These are phyloP conservation scores for Hyla sarda DNA, from an alignment of 2,113 vertebrate genomes.

Conservation along the genomic window DNA sequence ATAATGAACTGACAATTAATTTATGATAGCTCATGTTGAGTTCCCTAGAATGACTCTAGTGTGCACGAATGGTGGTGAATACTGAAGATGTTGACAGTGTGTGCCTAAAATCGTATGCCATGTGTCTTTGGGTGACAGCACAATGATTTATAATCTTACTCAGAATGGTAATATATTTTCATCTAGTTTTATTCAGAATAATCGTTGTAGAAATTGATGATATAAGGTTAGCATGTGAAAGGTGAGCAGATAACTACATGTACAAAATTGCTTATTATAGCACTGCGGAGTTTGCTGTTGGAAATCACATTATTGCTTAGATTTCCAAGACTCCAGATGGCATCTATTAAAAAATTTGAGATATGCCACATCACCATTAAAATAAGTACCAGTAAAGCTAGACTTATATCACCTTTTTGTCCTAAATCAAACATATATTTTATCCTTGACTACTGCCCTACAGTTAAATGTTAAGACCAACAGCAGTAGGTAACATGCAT, in stretches of 20 bases:
- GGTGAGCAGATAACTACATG: background rate
- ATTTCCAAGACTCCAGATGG: background rate
- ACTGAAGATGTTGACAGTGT: background rate
- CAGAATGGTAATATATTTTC: background rate
- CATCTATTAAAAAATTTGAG: too few species aligned
- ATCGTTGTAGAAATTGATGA: background rate
- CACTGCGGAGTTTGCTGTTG: background rate
- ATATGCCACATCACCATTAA: too few species aligned
- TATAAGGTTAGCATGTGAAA: background rate
- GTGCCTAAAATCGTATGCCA: too few species aligned
- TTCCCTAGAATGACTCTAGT: background rate
- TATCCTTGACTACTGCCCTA: too few species aligned
- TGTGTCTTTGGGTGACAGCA: background rate
- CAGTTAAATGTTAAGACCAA: too few species aligned
- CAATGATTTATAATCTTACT: constrained; percentile 4
- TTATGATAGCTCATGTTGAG: constrained; percentile 6
- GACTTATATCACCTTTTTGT: too few species aligned
- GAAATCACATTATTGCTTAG: background rate
- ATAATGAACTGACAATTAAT: constrained; percentile 16
- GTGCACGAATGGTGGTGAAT: background rate
- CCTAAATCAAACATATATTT: too few species aligned
- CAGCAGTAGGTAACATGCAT: too few species aligned
- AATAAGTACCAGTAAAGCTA: too few species aligned
- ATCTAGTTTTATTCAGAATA: background rate
- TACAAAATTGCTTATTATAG: background rate